A percentile compares a stretch with the other conserved stretches of the same genome.
These are phyloP conservation scores for Gortyna flavago DNA, from an alignment of 2,888 invertebrate species.

Conservation along the genomic window DNA sequence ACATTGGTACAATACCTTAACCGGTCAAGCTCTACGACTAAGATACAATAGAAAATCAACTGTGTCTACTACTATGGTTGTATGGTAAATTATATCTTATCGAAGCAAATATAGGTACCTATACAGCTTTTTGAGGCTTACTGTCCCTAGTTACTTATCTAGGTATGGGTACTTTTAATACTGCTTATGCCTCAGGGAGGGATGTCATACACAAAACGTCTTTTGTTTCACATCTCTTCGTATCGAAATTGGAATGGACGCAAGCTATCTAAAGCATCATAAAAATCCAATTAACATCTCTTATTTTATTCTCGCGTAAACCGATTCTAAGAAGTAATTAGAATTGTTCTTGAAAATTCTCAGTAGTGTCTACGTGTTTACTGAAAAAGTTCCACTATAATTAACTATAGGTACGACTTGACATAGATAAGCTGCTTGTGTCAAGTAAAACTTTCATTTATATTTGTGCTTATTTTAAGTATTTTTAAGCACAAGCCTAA, in stretches of 20 bases:
- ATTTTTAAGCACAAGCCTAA: not conserved
- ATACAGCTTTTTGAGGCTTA: not conserved
- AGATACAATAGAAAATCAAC: no score
- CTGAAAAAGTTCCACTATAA: not conserved
- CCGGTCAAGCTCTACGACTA: no score
- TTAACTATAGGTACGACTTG: not conserved
- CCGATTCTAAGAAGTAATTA: slow-evolving; percentile 51
- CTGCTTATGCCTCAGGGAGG: not conserved
- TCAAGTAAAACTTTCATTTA: no score
- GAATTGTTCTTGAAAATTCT: slow-evolving; percentile 34
- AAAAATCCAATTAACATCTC: slow-evolving; percentile 48
- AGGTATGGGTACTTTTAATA: not conserved
- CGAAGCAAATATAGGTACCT: no score
- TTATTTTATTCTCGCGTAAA: slow-evolving; percentile 34
- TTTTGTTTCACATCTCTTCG: slow-evolving; percentile 2
- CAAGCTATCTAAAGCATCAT: slow-evolving; percentile 35
- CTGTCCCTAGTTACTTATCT: no score
- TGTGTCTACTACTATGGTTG: no score
- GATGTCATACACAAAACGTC: not conserved
- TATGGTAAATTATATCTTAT: no score
- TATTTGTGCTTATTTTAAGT: not conserved
- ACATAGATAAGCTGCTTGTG: not conserved
- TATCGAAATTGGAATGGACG: slow-evolving; percentile 21
- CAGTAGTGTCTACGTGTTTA: not conserved
- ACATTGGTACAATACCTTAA: not conserved